Evolutionary conservation across 2,797 vertebrate species (phyloP).

Genomic region (Eremophila alpestris): DNA sequence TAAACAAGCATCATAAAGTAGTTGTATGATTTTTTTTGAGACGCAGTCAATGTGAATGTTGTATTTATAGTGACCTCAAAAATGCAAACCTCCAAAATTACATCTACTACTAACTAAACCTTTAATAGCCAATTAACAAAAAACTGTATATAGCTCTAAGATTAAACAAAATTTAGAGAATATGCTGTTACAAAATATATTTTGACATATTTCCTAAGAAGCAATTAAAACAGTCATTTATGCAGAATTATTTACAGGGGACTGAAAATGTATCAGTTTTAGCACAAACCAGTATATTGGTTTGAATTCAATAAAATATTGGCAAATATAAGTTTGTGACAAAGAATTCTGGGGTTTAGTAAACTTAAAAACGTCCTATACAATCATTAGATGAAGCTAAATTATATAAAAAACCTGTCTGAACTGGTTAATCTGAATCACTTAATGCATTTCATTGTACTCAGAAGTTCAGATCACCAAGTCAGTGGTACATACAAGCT

Average conservation of each 20-base stretch:
- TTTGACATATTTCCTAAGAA: constrained; percentile 69
- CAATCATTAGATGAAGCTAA: constrained; percentile 57
- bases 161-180: constrained; percentile 73
- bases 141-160: constrained; percentile 57
- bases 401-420: constrained; percentile 38
- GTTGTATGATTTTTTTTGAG: constrained; percentile 42
- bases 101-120: constrained; percentile 54
- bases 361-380: constrained; percentile 51
- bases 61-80: constrained; percentile 24
- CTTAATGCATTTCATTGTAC: constrained; percentile 65
- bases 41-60: constrained; percentile 31
- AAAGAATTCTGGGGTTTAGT: constrained; percentile 47
- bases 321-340: constrained; percentile 11
- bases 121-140: constrained; percentile 62
- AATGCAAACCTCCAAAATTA: constrained; percentile 39
- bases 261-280: constrained; percentile 37
- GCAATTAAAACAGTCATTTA: constrained; percentile 67
- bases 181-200: constrained; percentile 60
- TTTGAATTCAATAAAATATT: constrained; percentile 56
- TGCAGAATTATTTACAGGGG: constrained; percentile 75
- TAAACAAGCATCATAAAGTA: constrained; percentile 49
- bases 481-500: constrained; percentile 59
- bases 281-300: constrained; percentile 53
- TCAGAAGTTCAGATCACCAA: constrained; percentile 62
- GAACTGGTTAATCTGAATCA: constrained; percentile 40